Percentiles rank a stretch among this genome's conserved stretches.
Evolutionary conservation across 1,140 invertebrate species (phyloP).

Genomic region (Arctopsyche grandis): DNA sequence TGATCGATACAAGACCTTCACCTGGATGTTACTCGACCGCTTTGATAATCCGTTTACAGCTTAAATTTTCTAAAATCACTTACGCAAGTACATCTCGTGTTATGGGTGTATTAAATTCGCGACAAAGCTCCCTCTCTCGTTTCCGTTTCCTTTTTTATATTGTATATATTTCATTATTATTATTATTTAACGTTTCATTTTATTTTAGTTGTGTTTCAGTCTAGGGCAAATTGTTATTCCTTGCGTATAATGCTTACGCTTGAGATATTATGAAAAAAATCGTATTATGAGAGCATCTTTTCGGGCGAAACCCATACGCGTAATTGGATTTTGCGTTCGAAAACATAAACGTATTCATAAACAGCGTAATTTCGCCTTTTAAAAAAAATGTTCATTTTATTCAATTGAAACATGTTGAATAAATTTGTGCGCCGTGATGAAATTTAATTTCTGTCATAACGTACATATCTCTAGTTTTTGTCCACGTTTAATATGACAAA

Average conservation of each 20-base stretch:
- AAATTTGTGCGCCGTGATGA: background rate
- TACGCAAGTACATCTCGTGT: background rate
- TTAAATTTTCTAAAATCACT: background rate
- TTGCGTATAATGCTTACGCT: constrained; percentile 15
- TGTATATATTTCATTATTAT: background rate
- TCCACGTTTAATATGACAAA: too few relatives aligned
- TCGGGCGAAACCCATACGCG: constrained; percentile 14
- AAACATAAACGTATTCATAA: constrained; percentile 8
- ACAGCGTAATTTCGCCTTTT: background rate
- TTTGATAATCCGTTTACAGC: constrained; percentile 28
- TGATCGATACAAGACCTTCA: constrained; percentile 36
- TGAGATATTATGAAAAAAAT: constrained; percentile 24
- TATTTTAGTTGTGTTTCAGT: background rate
- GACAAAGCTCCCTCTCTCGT: background rate
- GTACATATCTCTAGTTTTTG: too few relatives aligned
- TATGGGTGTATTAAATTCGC: background rate
- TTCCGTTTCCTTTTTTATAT: background rate
- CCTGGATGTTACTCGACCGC: constrained; percentile 21
- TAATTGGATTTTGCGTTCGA: constrained; percentile 18
- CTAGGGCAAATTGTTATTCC: constrained; percentile 17
- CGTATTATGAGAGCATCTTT: constrained; percentile 15
- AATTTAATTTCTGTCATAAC: background rate
- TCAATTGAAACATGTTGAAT: background rate
- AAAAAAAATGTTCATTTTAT: constrained; percentile 9
- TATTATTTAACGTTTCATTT: too few relatives aligned